Conservation (phyloP, 2,113 vertebrate genomes). For the Nyctereutes procyonoides region DNA sequence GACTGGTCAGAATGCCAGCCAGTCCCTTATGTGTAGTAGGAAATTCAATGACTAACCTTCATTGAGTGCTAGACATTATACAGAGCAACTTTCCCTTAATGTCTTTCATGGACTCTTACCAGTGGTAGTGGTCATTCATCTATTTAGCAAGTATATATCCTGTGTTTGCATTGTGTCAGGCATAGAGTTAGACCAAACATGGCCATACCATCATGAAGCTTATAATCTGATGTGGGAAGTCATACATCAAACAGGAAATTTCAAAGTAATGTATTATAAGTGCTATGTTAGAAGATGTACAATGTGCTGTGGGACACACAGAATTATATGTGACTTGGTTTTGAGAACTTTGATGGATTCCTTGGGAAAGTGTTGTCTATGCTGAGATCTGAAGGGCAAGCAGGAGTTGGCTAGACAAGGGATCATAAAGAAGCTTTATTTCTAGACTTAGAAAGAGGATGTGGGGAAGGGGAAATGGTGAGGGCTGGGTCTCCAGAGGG, state of each 20-base stretch:
- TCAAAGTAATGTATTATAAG: not conserved
- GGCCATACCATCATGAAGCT: not conserved
- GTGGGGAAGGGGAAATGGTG: not conserved
- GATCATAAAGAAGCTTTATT: not conserved
- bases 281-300: not conserved
- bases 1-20: not conserved
- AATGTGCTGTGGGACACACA: not conserved
- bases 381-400: not conserved
- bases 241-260: not conserved
- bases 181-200: not conserved
- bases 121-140: not conserved
- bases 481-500: not conserved
- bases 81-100: not conserved
- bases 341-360: slow-evolving; percentile 24
- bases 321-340: not conserved
- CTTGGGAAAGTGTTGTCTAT: not conserved
- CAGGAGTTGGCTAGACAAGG: not conserved
- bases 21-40: not conserved
- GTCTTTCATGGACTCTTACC: not conserved
- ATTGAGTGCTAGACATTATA: not conserved
- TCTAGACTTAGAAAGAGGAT: not conserved
- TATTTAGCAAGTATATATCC: not conserved
- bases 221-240: not conserved
- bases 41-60: not conserved
- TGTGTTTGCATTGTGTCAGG: not conserved